Percentiles rank a stretch among this genome's conserved stretches.
These are phyloP conservation scores for Metopia argyrocephala DNA, from an alignment of 2,888 invertebrate species.

Conservation along the genomic window DNA sequence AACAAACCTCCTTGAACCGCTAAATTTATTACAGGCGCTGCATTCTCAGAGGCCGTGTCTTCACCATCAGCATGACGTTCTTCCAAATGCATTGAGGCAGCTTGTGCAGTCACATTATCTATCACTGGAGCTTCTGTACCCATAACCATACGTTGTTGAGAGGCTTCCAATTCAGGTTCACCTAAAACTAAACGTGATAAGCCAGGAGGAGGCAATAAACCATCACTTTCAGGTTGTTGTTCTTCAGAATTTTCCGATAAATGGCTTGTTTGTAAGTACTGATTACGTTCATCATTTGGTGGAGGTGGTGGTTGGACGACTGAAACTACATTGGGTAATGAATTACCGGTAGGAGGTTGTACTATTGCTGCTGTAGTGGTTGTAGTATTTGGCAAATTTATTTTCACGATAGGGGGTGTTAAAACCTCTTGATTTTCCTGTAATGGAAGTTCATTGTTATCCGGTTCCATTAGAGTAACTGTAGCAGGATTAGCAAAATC, in stretches of 20 bases:
- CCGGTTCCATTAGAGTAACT: slow-evolving; percentile 78
- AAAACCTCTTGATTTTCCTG: slow-evolving; percentile 80
- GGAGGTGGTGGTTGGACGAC: slow-evolving; percentile 59
- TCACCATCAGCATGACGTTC: slow-evolving; percentile 79
- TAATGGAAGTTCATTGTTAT: slow-evolving; percentile 82
- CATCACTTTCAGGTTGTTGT: slow-evolving; percentile 76
- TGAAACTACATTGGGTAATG: slow-evolving; percentile 31
- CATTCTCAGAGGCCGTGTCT: slow-evolving; percentile 73
- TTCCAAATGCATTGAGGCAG: slow-evolving; percentile 79
- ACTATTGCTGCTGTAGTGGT: not conserved
- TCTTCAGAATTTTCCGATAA: slow-evolving; percentile 80
- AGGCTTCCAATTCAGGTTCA: slow-evolving; percentile 81
- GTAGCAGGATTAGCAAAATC: slow-evolving; percentile 73
- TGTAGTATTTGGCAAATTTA: slow-evolving; percentile 29
- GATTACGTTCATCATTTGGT: slow-evolving; percentile 85
- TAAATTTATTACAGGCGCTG: slow-evolving; percentile 16
- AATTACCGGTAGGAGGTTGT: slow-evolving; percentile 21
- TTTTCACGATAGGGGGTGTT: slow-evolving; percentile 67
- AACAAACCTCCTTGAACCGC: slow-evolving; percentile 43
- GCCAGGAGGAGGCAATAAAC: slow-evolving; percentile 82
- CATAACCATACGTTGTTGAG: slow-evolving; percentile 72
- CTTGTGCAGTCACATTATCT: slow-evolving; percentile 80
- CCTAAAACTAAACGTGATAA: slow-evolving; percentile 84
- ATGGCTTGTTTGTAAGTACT: slow-evolving; percentile 88
- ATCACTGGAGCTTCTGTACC: slow-evolving; percentile 80